Evolutionary conservation across 2,113 vertebrate species (phyloP).

Genomic region (Spermophilus dauricus): DNA sequence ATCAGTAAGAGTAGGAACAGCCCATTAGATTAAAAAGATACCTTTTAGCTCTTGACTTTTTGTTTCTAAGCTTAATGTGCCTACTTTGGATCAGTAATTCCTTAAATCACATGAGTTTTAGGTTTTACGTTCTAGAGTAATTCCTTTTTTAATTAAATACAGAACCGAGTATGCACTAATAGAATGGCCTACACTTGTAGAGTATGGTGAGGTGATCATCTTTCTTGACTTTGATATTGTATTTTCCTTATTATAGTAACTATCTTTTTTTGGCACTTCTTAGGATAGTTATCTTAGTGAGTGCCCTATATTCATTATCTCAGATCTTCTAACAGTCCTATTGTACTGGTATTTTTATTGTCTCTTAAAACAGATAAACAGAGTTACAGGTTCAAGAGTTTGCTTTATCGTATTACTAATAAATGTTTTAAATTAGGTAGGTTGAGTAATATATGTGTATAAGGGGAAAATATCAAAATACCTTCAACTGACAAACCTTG

Average conservation of each 20-base stretch:
- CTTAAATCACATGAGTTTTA: neutral
- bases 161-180: neutral
- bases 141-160: neutral
- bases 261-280: neutral
- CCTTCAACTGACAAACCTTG: neutral
- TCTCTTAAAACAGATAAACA: slow-evolving; percentile 11
- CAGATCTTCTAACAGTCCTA: neutral
- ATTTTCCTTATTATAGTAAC: slow-evolving; percentile 6
- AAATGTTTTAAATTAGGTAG: neutral
- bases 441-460: neutral
- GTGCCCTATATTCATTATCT: neutral
- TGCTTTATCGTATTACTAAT: neutral
- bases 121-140: neutral
- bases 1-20: neutral
- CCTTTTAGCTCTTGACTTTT: neutral
- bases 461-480: neutral
- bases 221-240: neutral
- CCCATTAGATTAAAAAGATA: neutral
- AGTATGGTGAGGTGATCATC: neutral
- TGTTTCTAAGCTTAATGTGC: slow-evolving; percentile 24
- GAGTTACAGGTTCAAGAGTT: slow-evolving; percentile 4
- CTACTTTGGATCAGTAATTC: neutral
- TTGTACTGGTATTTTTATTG: slow-evolving; percentile 14
- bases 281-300: neutral
- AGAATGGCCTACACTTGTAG: neutral